Percentiles rank a stretch among this genome's conserved stretches.
phyloP scores from a whole-genome alignment of 2,113 vertebrate species.

The Paedocypris sp. region DNA sequence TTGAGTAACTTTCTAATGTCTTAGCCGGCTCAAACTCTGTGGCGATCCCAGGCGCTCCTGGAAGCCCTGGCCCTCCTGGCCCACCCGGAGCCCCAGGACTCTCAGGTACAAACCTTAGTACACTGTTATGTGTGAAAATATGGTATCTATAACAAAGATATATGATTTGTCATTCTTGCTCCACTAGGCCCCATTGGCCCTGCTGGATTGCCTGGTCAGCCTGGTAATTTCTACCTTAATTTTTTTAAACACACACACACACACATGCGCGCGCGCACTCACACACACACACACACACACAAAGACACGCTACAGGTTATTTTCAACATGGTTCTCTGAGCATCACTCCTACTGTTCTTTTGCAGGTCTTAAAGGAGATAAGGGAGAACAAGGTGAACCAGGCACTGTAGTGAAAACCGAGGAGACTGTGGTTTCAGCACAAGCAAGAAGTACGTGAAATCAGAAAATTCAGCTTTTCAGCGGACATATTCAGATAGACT shows the following conservation, averaged over 20 bases:
- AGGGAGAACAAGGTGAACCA: conserved; percentile 63
- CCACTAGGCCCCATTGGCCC: conserved; percentile 78
- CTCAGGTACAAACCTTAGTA: conserved; percentile 65
- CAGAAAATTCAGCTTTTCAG: background rate
- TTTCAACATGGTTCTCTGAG: background rate
- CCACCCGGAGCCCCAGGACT: conserved; percentile 75
- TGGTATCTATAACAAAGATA: background rate
- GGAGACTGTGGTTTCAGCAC: conserved; percentile 44
- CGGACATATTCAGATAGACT: background rate
- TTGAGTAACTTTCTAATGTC: too few species aligned
- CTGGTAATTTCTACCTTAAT: conserved; percentile 76
- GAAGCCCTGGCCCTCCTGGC: conserved; percentile 73
- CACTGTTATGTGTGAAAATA: background rate
- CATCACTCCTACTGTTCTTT: background rate
- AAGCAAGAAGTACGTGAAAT: conserved; percentile 40
- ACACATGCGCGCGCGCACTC: too few species aligned
- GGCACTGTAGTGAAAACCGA: conserved; percentile 43
- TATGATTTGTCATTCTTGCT: background rate
- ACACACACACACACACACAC: too few species aligned
- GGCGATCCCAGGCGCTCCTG: conserved; percentile 78
- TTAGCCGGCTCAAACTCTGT: conserved; percentile 68
- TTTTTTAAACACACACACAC: too few species aligned
- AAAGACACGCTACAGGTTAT: too few species aligned
- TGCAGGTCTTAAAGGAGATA: conserved; percentile 62
- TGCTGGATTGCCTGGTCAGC: conserved; percentile 79